phyloP scores from a whole-genome alignment of 2,888 invertebrate species.

The Rapana venosa region DNA sequence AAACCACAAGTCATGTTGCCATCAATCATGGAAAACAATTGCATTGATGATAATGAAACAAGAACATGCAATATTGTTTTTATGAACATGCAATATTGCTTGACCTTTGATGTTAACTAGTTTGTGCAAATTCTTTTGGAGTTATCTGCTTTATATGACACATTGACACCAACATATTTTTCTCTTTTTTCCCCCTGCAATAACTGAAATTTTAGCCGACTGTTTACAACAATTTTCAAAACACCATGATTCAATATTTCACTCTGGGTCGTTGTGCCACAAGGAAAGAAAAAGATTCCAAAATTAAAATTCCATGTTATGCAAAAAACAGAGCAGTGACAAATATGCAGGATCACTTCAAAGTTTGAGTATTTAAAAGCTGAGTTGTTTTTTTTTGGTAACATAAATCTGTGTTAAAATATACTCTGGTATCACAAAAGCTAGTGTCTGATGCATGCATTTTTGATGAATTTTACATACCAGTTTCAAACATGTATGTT shows the following conservation, averaged over 20 bases:
- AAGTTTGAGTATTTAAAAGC: slow-evolving; percentile 10
- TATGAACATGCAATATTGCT: background rate
- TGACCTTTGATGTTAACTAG: background rate
- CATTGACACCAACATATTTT: background rate
- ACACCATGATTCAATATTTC: background rate
- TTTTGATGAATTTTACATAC: too few relatives aligned
- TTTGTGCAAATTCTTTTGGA: background rate
- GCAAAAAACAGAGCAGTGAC: background rate
- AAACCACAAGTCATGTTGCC: background rate
- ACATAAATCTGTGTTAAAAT: background rate
- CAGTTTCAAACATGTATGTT: too few relatives aligned
- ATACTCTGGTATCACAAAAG: background rate
- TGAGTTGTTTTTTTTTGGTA: background rate
- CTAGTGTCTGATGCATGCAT: too few relatives aligned
- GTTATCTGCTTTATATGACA: background rate
- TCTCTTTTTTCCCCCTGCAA: background rate
- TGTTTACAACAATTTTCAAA: background rate
- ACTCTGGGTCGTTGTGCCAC: slow-evolving; percentile 8
- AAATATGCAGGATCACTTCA: background rate
- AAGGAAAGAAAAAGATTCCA: background rate
- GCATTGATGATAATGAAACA: background rate
- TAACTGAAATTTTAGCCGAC: too few relatives aligned
- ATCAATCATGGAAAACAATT: background rate
- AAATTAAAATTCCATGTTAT: background rate
- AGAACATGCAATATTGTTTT: background rate